Evolutionary conservation across 1,140 invertebrate species (phyloP), one percentile per base, ranked within the genome.

Genomic region (Calephelis virginiensis): DNA sequence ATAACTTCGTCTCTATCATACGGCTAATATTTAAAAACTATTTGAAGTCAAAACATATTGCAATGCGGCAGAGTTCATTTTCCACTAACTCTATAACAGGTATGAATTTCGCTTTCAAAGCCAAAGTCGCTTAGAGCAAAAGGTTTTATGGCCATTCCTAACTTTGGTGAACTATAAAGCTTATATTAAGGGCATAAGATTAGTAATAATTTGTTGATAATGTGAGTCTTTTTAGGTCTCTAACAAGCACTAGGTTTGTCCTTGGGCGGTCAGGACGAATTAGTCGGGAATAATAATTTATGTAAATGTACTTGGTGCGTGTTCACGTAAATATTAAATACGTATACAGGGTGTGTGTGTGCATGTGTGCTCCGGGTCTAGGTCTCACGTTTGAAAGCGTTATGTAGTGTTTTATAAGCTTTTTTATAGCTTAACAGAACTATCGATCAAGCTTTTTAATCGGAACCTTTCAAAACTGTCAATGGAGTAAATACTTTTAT

Each of bases 201-300:
- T 71, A 10, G 61, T 17, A 64, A 69, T 83, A 0, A 63, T 4
- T 45, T 66, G 49, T 8, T 12, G 7, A 17, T n/a, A 37, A 13
- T 38, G 56, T 71, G 76, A 77, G 81, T 81, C 79, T 85, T 80
- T 86, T 74, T 76, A 88, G 86, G 80, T 82, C 81, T 82, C 78
- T 75, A 71, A 78, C 74, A 68, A 71, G 74, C 64, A 72, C 78
- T 81, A 77, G 75, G 75, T 76, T 75, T 79, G 86, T 86, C 86
- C 86, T 89, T 89, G 87, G 81, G 74, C 80, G 82, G 77, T 79
- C 80, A 86, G 84, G 83, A 85, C 84, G 86, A 90, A 90, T 89
- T 90, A 88, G 85, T 82, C 78, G 80, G 80, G 85, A 88, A 86
- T 89, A 86, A 90, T 89, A 90, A 90, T 88, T 89, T 86, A 90